Conservation (phyloP, 1,140 invertebrate species). For the Leptonema lineaticorne region DNA sequence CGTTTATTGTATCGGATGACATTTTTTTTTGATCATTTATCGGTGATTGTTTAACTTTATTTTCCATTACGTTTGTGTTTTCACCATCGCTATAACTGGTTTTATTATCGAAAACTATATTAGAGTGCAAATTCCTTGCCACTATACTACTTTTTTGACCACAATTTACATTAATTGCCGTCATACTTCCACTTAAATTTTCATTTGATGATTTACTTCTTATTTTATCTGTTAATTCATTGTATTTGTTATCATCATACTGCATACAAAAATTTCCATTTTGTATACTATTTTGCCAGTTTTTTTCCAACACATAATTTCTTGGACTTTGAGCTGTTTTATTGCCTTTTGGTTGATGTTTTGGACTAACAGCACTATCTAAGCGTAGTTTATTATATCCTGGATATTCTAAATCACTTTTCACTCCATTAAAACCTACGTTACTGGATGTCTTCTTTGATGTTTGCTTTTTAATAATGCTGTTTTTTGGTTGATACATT, state of each 20-base stretch:
- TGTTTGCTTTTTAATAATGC: conserved; percentile 48
- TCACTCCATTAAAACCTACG: conserved; percentile 42
- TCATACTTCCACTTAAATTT: neutral
- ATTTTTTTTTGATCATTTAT: conserved; percentile 48
- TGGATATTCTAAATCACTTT: conserved; percentile 48
- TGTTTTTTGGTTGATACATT: conserved; percentile 48
- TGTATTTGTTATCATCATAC: conserved; percentile 20
- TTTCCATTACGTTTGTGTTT: conserved; percentile 20
- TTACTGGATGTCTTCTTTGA: conserved; percentile 46
- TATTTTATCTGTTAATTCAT: neutral
- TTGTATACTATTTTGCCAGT: conserved; percentile 39
- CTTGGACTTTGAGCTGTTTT: conserved; percentile 35
- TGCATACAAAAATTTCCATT: conserved; percentile 37
- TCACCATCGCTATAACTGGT: conserved; percentile 35
- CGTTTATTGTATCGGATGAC: conserved; percentile 52
- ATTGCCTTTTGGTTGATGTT: conserved; percentile 44
- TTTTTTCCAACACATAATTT: conserved; percentile 39
- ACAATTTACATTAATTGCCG: neutral
- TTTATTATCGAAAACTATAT: conserved; percentile 37
- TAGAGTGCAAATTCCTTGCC: conserved; percentile 39
- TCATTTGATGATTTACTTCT: neutral
- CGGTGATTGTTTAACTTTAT: conserved; percentile 29
- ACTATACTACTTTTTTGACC: conserved; percentile 26
- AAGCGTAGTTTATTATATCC: conserved; percentile 54
- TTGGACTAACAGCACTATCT: conserved; percentile 54